These are phyloP conservation scores for Thamnophis elegans DNA, from an alignment of 2,797 vertebrate genomes.

Conservation along the genomic window DNA sequence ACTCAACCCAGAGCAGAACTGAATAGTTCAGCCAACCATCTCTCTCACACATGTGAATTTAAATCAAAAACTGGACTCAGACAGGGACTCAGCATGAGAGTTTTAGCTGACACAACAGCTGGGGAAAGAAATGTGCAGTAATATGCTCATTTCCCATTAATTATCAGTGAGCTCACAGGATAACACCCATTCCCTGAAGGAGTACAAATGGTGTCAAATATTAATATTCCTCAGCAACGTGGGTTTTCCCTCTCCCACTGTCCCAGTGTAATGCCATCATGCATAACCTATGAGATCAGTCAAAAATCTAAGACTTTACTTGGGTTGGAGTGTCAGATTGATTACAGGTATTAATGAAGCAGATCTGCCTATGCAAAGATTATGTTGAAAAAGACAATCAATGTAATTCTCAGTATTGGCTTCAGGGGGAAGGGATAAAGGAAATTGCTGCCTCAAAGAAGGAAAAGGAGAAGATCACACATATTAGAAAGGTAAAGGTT, in stretches of 20 bases:
- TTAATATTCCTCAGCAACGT: constrained; percentile 60
- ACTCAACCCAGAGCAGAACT: not conserved
- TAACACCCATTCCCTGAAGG: constrained; percentile 43
- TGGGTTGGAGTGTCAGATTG: constrained; percentile 58
- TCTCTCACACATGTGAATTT: not conserved
- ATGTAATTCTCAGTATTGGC: not conserved
- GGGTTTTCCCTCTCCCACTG: constrained; percentile 14
- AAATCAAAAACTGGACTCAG: constrained; percentile 6
- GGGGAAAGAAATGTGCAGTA: constrained; percentile 29
- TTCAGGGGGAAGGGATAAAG: constrained; percentile 26
- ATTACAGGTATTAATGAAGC: constrained; percentile 65
- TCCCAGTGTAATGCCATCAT: not conserved
- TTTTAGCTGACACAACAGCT: constrained; percentile 25
- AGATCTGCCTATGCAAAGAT: constrained; percentile 46
- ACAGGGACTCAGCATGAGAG: not conserved
- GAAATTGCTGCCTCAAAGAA: constrained; percentile 47
- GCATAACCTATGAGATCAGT: constrained; percentile 53
- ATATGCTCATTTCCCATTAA: constrained; percentile 35
- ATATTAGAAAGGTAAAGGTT: not conserved
- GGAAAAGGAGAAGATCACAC: not conserved
- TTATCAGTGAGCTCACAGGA: constrained; percentile 47
- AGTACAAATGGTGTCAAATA: constrained; percentile 43
- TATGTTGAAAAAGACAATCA: constrained; percentile 35
- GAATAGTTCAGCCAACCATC: not conserved
- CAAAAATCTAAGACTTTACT: constrained; percentile 65